Evolutionary conservation across 2,888 invertebrate species (phyloP).

Genomic region (Anticlea derivata): DNA sequence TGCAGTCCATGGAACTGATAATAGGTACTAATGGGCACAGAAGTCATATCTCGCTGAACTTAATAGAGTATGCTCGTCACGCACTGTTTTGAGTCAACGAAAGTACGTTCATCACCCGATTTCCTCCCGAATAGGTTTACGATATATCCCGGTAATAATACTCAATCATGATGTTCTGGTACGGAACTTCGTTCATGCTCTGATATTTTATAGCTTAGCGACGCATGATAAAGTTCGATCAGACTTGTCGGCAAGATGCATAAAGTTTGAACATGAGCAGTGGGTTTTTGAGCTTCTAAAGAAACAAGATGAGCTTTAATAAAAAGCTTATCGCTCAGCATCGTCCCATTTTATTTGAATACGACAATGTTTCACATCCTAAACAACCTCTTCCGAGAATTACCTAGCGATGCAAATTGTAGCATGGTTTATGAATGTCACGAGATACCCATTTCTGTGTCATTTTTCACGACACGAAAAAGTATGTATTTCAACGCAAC

Average conservation of each 20-base stretch:
- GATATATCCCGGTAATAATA: conserved; percentile 55
- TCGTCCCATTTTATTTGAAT: neutral
- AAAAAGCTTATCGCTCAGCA: neutral
- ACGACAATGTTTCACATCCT: neutral
- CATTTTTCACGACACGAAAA: neutral
- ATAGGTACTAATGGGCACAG: neutral
- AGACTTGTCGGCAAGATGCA: conserved; percentile 14
- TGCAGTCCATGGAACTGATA: too few relatives aligned
- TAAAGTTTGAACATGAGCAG: conserved; percentile 2
- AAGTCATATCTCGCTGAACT: neutral
- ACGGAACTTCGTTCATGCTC: conserved; percentile 30
- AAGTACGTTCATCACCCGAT: conserved; percentile 62
- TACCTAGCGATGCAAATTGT: too few relatives aligned
- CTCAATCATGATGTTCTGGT: conserved; percentile 53
- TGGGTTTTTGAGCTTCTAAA: neutral
- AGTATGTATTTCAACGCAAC: neutral
- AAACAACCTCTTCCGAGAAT: too few relatives aligned
- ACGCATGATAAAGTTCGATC: conserved; percentile 35
- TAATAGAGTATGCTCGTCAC: conserved; percentile 55
- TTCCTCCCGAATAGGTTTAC: conserved; percentile 61
- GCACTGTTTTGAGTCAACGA: conserved; percentile 60
- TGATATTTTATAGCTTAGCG: conserved; percentile 30
- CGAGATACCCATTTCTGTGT: too few relatives aligned
- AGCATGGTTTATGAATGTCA: too few relatives aligned
- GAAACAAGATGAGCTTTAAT: neutral